Base-by-base conservation (phyloP, 1,140 invertebrate species). In the Hormaphis cornu region DNA sequence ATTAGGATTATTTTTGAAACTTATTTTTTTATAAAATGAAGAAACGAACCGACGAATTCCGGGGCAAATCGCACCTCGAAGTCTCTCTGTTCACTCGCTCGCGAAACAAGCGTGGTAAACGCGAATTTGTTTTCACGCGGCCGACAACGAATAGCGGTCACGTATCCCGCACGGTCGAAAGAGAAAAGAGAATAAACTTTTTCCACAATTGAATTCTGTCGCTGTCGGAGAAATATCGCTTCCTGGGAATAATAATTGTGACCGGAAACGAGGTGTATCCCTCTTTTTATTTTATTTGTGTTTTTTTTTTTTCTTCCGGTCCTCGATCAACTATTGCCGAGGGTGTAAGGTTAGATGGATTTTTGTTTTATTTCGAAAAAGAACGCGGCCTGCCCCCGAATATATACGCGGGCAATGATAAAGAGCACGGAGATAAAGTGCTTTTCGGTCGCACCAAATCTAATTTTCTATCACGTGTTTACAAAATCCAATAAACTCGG, bases 381-480 rank as follows among this genome's bases (percentile, higher is more conserved):
- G 54, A 37, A 35, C 24, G 54, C 37, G 33, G 33, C 37, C 40
- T 37, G 7, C 28, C 14, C 20, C 18, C 35, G 35, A 4, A 24
- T 48, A 24, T 26, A 26, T 10, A 10, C 16, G 22, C 16, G 5
- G 26, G 4, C 35, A 66, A 66, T 66, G 61, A 66, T 66, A 66
- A 66, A 66, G 42, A 66, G 61, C 16, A 18, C 61, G 35, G 44
- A 66, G 44, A 66, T 66, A 66, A 66, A 66, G 61, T 66, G 28
- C 61, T 48, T 48, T 48, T 66, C 61, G 40, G 61, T 66, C 44
- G 44, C 61, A 44, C 14, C 44, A 66, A 66, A 66, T 66, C 61
- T 66, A 66, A 66, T 66, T 48, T 66, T 66, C 40, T 35, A 66
- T 66, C 44, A 66, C 61, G 61, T 50, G 61, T 66, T 66, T 66